These are phyloP conservation scores for Bombus vancouverensis DNA, from an alignment of 1,140 invertebrate genomes.

Conservation along the genomic window DNA sequence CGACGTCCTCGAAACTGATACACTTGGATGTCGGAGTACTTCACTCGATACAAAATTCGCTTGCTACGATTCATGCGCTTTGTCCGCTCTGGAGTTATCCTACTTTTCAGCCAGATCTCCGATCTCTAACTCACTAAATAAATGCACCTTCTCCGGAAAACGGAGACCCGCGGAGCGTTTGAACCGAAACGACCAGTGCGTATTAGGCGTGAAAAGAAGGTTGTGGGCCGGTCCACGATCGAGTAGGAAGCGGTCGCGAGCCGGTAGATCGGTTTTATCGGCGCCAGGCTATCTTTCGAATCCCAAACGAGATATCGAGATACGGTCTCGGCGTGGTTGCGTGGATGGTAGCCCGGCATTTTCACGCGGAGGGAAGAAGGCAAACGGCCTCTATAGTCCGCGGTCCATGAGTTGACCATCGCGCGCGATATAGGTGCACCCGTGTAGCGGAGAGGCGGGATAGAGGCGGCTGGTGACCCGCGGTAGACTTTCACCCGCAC, in stretches of 20 bases:
- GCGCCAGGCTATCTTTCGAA: slow-evolving; percentile 40
- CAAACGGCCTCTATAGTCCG: not conserved
- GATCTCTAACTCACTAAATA: no score
- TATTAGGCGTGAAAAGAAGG: no score
- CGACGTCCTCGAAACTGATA: no score
- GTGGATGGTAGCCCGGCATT: slow-evolving; percentile 25
- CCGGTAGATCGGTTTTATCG: slow-evolving; percentile 40
- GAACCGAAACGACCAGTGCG: not conserved
- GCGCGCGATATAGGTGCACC: slow-evolving; percentile 60
- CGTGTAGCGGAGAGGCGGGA: slow-evolving; percentile 49
- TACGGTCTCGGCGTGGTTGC: slow-evolving; percentile 35
- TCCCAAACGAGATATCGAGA: slow-evolving; percentile 54
- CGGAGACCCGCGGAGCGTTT: no score
- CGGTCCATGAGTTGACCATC: slow-evolving; percentile 56
- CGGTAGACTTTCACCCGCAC: slow-evolving; percentile 72
- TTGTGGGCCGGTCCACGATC: accelerated
- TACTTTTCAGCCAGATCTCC: not conserved
- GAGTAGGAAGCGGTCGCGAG: not conserved
- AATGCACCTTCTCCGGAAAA: no score
- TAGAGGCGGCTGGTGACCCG: slow-evolving; percentile 62
- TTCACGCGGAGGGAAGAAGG: slow-evolving; percentile 30
- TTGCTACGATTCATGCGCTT: no score
- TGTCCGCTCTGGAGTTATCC: no score
- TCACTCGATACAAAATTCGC: no score
- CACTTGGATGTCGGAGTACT: no score